phyloP scores from a whole-genome alignment of 2,113 vertebrate genomes.

The Ivindomyrus marchei region DNA sequence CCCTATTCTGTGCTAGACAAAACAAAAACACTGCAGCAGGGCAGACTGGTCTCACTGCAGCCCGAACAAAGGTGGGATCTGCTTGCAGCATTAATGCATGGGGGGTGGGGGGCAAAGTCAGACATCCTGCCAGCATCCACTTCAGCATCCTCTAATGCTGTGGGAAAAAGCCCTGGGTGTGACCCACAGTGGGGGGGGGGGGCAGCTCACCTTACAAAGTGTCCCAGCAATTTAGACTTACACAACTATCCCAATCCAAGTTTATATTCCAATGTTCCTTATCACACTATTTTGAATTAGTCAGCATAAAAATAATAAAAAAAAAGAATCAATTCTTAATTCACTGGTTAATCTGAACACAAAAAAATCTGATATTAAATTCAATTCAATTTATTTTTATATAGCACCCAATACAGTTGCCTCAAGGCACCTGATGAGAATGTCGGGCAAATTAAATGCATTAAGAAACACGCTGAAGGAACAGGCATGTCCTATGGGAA shows the following conservation, averaged over 20 bases:
- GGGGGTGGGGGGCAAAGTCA: not conserved
- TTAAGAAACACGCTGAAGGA: not conserved
- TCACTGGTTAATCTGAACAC: not conserved
- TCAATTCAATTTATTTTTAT: not conserved
- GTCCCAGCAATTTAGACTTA: not conserved
- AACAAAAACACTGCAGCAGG: not conserved
- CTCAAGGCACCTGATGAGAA: not conserved
- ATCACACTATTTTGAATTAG: not conserved
- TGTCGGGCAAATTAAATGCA: not conserved
- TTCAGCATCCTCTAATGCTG: not conserved
- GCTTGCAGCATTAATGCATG: not conserved
- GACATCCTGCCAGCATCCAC: not conserved
- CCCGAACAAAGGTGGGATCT: not conserved
- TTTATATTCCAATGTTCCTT: not conserved
- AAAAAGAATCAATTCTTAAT: not conserved
- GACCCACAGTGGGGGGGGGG: not conserved
- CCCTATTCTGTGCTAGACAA: not conserved
- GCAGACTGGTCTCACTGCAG: not conserved
- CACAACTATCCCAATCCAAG: not conserved
- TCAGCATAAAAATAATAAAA: not conserved
- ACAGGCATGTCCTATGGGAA: not conserved
- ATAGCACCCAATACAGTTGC: not conserved
- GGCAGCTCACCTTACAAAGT: not conserved
- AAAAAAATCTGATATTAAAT: not conserved
- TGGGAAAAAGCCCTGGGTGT: not conserved